Evolutionary conservation across 2,113 vertebrate genomes (phyloP).

Genomic region (Proterorhinus semilunaris): DNA sequence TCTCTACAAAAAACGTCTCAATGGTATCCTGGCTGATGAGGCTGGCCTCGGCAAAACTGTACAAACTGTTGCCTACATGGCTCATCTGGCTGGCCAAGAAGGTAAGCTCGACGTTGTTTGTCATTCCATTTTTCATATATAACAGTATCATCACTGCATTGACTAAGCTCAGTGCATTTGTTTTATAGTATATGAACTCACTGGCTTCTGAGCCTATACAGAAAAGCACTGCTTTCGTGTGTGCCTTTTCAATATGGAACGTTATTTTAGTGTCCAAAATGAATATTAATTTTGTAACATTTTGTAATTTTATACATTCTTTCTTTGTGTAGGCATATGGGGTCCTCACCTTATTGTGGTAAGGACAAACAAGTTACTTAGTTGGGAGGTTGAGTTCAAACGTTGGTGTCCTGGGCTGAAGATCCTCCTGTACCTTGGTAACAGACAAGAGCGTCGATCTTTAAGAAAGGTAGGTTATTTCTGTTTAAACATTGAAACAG

Average conservation of each 20-base stretch:
- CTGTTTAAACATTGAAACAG: neutral
- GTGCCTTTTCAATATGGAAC: too few relatives aligned
- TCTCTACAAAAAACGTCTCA: slow-evolving; percentile 87
- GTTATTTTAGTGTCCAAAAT: too few relatives aligned
- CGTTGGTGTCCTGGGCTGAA: slow-evolving; percentile 92
- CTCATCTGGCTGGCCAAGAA: slow-evolving; percentile 87
- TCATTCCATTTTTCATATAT: neutral
- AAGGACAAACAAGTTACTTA: slow-evolving; percentile 86
- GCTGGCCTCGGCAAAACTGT: slow-evolving; percentile 88
- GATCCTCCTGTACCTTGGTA: slow-evolving; percentile 88
- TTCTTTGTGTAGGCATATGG: slow-evolving; percentile 80
- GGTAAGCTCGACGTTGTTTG: slow-evolving; percentile 64
- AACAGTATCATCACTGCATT: neutral
- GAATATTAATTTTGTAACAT: too few relatives aligned
- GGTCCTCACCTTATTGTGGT: slow-evolving; percentile 91
- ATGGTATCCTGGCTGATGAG: slow-evolving; percentile 90
- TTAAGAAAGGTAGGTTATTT: slow-evolving; percentile 81
- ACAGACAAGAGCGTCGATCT: slow-evolving; percentile 80
- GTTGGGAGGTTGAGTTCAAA: slow-evolving; percentile 91
- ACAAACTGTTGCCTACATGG: slow-evolving; percentile 91
- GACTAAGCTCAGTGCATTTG: too few relatives aligned
- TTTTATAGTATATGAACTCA: too few relatives aligned
- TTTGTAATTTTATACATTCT: neutral
- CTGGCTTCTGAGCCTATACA: too few relatives aligned
- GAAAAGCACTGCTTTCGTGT: too few relatives aligned